Conservation (phyloP, 2,113 vertebrate genomes). For the Aldabrachelys gigantea region DNA sequence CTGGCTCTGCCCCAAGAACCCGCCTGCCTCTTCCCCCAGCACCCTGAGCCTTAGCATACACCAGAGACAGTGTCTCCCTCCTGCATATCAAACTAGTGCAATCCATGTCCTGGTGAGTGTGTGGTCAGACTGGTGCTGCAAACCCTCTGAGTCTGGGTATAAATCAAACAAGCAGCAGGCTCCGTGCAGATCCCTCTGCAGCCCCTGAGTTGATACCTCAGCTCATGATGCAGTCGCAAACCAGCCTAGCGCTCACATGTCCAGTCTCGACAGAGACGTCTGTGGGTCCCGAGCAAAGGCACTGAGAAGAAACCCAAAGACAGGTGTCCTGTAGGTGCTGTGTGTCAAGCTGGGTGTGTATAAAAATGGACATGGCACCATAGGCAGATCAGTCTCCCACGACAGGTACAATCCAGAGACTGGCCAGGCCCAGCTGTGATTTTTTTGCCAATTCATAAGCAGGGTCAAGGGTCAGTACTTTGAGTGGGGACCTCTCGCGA, state of each 20-base stretch:
- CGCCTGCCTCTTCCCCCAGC: background rate
- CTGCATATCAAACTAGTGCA: background rate
- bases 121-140: background rate
- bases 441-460: background rate
- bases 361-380: accelerated
- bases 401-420: accelerated
- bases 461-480: background rate
- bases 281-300: background rate
- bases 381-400: background rate
- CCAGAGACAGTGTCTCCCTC: background rate
- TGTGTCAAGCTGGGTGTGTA: background rate
- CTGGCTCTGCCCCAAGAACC: background rate
- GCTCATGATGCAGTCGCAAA: background rate
- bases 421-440: background rate
- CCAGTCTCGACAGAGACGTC: background rate
- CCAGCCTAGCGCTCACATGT: background rate
- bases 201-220: background rate
- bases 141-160: background rate
- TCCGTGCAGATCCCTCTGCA: background rate
- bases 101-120: background rate
- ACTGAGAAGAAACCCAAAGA: background rate
- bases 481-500: background rate
- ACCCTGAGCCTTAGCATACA: background rate
- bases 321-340: background rate
- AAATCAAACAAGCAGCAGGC: background rate